Percentiles rank a stretch among this genome's conserved stretches.
phyloP scores from a whole-genome alignment of 2,113 vertebrate species.

The Orycteropus afer region DNA sequence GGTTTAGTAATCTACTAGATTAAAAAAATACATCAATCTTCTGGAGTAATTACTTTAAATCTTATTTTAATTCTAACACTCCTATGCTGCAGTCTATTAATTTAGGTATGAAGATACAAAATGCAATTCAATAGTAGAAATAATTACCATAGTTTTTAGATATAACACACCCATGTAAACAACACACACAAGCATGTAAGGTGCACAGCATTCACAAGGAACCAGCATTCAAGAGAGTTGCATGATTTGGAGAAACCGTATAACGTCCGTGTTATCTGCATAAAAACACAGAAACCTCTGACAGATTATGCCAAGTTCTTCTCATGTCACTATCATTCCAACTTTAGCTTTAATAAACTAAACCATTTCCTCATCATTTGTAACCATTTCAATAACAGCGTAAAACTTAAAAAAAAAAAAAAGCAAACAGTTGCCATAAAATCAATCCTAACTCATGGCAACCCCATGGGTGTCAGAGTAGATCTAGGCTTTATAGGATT shows the following conservation, averaged over 20 bases:
- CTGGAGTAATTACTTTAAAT: conserved; percentile 13
- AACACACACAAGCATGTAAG: neutral
- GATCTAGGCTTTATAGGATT: neutral
- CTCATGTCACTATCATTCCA: neutral
- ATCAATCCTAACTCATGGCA: neutral
- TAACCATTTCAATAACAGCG: neutral
- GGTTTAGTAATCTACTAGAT: neutral
- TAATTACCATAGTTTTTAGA: neutral
- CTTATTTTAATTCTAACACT: conserved; percentile 47
- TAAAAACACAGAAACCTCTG: too few species aligned
- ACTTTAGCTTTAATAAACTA: neutral
- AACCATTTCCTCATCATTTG: neutral
- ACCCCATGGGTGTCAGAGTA: neutral
- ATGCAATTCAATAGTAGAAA: neutral
- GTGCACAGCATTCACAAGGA: neutral
- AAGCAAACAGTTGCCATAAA: neutral
- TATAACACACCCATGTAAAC: neutral
- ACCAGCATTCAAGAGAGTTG: too few species aligned
- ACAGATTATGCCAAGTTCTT: neutral
- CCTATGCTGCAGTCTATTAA: conserved; percentile 8
- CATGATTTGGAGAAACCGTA: too few species aligned
- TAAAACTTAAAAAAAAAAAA: neutral
- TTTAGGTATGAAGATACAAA: conserved; percentile 21
- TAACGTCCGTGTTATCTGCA: too few species aligned
- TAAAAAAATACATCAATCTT: conserved; percentile 40